phyloP scores from a whole-genome alignment of 2,888 invertebrate species.

The Tortrix viridana region DNA sequence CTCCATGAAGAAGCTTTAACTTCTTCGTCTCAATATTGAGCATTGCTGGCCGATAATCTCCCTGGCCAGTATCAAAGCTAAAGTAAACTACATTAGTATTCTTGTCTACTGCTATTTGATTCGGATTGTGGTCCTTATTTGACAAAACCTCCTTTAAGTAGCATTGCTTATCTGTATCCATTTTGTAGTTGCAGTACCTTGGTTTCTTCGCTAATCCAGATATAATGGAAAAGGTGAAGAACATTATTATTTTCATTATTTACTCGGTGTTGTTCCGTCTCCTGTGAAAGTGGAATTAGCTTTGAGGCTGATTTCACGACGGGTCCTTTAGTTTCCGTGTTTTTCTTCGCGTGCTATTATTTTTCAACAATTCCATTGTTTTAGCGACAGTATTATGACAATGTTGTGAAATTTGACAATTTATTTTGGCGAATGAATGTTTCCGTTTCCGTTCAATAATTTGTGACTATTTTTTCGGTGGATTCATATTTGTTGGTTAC shows the following conservation, averaged over 20 bases:
- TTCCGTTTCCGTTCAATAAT: not conserved
- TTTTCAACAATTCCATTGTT: conserved; percentile 7
- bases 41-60: conserved; percentile 66
- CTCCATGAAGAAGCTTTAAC: conserved; percentile 64
- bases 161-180: conserved; percentile 56
- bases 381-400: not conserved
- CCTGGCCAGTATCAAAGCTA: conserved; percentile 70
- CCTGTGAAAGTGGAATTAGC: not conserved
- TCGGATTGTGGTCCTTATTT: conserved; percentile 59
- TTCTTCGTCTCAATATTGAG: conserved; percentile 59
- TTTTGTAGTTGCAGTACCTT: conserved; percentile 52
- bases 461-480: not conserved
- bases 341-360: conserved; percentile 1
- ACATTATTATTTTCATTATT: conserved; percentile 13
- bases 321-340: not conserved
- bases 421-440: not conserved
- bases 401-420: conserved; percentile 4
- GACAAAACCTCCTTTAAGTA: conserved; percentile 56
- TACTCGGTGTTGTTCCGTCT: not conserved
- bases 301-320: not conserved
- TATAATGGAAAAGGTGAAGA: conserved; percentile 15
- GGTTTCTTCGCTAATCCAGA: conserved; percentile 44
- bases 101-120: conserved; percentile 67
- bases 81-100: conserved; percentile 64
- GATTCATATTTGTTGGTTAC: not conserved